Evolutionary conservation across 2,888 invertebrate genomes (phyloP), one percentile per base, ranked within the genome.

Genomic region (Hirtodrosophila trivittata): DNA sequence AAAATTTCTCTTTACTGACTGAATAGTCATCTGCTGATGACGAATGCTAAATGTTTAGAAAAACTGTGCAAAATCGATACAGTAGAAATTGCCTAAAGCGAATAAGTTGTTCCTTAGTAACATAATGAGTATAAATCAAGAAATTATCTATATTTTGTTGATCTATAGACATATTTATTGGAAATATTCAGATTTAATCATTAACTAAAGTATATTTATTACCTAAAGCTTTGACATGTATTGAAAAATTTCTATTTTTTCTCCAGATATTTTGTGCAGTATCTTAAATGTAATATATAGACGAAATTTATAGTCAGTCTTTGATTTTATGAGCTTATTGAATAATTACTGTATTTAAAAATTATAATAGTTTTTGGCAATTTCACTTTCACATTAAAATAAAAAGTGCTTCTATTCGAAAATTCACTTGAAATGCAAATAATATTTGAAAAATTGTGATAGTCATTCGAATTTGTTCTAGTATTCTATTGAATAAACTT

Each of bases 1-100:
- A 58, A 46, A 38, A 64, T 63, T 59, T 26, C 13, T 71, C 66
- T 59, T 66, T 41, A 82, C 75, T 52, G 67, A 63, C 18, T n/a
- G 49, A 59, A n/a, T n/a, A n/a, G n/a, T 21, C 18, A 21, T 2
- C 18, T 21, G 60, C 83, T 85, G 71, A 75, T 82, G 86, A 72
- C 41, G 50, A 52, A 50, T 39, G 46, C 41, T 28, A 25, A 39
- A 25, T 25, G 13, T 28, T 18, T 39, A 12, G 41, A 56, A 32
- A 62, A 28, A 18, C 39, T 30, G 10, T 30, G 37, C 14, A 21
- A 67, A 52, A 54, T 54, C 10, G 10, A 18, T 38, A 59, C 59
- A 56, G 77, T 74, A 33, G 0, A 9, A 18, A 54, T 42, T 68
- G 43, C 8, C 38, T 21, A 28, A 42, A n/a, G 9, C 10, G 10